Base-by-base conservation (phyloP, 2,113 vertebrate genomes). In the Pheucticus melanocephalus region DNA sequence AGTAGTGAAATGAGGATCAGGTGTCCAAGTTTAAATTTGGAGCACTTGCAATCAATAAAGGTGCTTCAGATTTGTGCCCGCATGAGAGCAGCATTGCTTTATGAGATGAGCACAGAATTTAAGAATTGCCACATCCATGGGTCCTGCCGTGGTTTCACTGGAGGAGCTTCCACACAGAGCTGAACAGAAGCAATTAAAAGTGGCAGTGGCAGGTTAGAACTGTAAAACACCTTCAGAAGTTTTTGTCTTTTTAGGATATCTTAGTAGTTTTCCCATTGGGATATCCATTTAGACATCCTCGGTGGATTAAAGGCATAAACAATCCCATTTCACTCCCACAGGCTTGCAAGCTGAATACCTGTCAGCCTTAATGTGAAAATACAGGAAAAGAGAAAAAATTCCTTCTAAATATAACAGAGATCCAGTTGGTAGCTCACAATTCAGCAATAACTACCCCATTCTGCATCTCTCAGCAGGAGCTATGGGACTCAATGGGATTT, bases 21-120 rank as follows among this genome's bases (percentile, higher is more conserved):
- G 68, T 60, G 16, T 40, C 57, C 53, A 60, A 40, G 31, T 71
- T 75, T 71, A 78, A 73, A 81, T 65, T 12, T 69, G 81, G 77
- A 94, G 14, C 53, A 22, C 45, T 63, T 57, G 16, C 7, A 87
- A 76, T 88, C 86, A 60, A 61, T 85, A 69, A 64, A 92, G 84
- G 40, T 91, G 50, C 9, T 87, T 84, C 57, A 53, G 31, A 91
- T 75, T 5, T 31, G 60, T 75, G 60, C 80, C 72, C 3, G 11
- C 91, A 45, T 5, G 77, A 95, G 83, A 94, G 91, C 83, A 87
- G 83, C 81, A 80, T 76, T 79, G 61, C 45, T 82, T 90, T 92
- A n/a, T 48, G 40, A 68, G 81, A 53, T 72, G 35, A 83, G 28
- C 45, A 76, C 13, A 61, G 31, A 13, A 11, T 48, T 57, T 16